phyloP scores from a whole-genome alignment of 2,113 vertebrate species.

The Scytalopus superciliaris region DNA sequence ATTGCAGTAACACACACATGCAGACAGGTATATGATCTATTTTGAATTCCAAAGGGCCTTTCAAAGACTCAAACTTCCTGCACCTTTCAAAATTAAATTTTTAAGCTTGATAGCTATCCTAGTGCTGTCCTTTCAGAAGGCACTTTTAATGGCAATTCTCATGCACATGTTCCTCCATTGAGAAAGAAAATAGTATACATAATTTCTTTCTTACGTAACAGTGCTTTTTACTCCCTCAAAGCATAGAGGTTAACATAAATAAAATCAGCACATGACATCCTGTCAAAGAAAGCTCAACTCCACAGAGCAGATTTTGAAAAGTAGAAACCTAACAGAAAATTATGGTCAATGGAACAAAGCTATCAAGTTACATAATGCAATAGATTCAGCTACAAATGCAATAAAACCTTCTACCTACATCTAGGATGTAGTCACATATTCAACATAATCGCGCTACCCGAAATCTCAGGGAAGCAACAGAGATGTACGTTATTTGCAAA shows the following conservation, averaged over 20 bases:
- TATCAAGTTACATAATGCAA: background rate
- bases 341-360: background rate
- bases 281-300: background rate
- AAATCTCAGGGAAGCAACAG: background rate
- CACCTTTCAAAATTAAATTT: background rate
- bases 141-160: background rate
- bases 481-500: background rate
- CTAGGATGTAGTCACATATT: background rate
- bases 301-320: background rate
- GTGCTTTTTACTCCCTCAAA: background rate
- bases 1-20: background rate
- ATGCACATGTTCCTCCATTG: background rate
- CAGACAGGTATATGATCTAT: background rate
- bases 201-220: background rate
- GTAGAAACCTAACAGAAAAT: background rate
- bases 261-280: background rate
- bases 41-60: background rate
- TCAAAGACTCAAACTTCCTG: background rate
- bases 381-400: background rate
- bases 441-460: background rate
- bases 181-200: background rate
- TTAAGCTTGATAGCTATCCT: background rate
- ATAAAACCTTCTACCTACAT: background rate
- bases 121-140: background rate
- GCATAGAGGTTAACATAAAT: background rate